A percentile compares a stretch with the other conserved stretches of the same genome.
phyloP scores from a whole-genome alignment of 2,888 invertebrate species.

The Drosophila ustulata region DNA sequence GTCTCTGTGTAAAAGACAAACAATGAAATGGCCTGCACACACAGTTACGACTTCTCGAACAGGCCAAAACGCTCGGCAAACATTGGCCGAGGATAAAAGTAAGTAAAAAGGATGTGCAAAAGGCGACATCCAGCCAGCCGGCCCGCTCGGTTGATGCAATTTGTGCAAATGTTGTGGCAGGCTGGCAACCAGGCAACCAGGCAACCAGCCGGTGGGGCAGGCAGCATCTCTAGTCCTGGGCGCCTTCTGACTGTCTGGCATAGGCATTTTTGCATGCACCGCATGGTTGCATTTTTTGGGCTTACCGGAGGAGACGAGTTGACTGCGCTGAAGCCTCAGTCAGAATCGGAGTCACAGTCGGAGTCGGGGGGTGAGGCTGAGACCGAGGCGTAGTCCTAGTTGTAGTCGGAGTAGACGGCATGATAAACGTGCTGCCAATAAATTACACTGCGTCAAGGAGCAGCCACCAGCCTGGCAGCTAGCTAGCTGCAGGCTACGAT shows the following conservation, averaged over 20 bases:
- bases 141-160: slow-evolving; percentile 63
- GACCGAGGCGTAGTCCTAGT: slow-evolving; percentile 19
- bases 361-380: slow-evolving; percentile 28
- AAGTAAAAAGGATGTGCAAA: slow-evolving; percentile 74
- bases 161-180: slow-evolving; percentile 75
- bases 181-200: slow-evolving; percentile 29
- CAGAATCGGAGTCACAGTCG: slow-evolving; percentile 16
- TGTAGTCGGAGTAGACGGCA: slow-evolving; percentile 65
- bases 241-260: slow-evolving; percentile 30
- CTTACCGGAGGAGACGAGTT: slow-evolving; percentile 52
- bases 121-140: slow-evolving; percentile 24
- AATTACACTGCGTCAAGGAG: slow-evolving; percentile 79
- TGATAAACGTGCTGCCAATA: slow-evolving; percentile 81
- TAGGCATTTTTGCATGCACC: slow-evolving; percentile 81
- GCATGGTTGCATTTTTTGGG: slow-evolving; percentile 80
- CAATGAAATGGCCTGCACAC: slow-evolving; percentile 53
- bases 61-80: slow-evolving; percentile 74
- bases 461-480: slow-evolving; percentile 27
- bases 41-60: slow-evolving; percentile 11
- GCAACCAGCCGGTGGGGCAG: slow-evolving; percentile 9
- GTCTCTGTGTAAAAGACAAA: slow-evolving; percentile 54
- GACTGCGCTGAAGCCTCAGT: slow-evolving; percentile 36
- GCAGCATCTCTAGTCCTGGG: background rate
- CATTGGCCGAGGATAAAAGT: slow-evolving; percentile 73
- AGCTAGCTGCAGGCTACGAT: too few species aligned